Evolutionary conservation across 1,140 invertebrate genomes (phyloP), one percentile per base, ranked within the genome.

Genomic region (Popillia japonica): DNA sequence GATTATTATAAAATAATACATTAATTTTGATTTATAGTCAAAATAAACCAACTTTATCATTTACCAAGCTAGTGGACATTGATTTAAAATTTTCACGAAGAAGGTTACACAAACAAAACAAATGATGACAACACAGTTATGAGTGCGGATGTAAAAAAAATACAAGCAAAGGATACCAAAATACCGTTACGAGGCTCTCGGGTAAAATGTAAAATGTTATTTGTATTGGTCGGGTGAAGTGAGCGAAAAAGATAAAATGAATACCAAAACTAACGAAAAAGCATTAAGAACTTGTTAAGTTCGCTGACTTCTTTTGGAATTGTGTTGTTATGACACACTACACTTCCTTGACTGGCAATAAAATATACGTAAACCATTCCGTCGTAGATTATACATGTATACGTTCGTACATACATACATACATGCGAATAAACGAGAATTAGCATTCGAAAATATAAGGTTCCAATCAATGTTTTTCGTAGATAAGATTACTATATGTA

Each of bases 401-500:
- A 61, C 14, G 7, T 42, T 10, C 44, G 11, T 48, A 48, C 17
- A 17, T 55, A 4, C 27, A 34, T 1, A 34, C 10, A 48, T 48
- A 48, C 6, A 48, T 48, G 44, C 44, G n/a, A 14, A 48, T 14
- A 48, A 2, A 10, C 8, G 27, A 68, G 27, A 14, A 68, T 68
- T 68, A 27, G 22, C 22, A 68, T 68, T 27, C 10, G 22, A 27
- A 68, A 11, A 27, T 68, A 27, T 9, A 23, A 6, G 11, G 17
- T 68, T 27, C 17, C 8, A 68, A 55, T 68, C 9, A 68, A 68
- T 68, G 27, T 8, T 23, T 68, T 68, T 27, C 61, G 61, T 68
- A 68, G 61, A 68, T 68, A 68, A 68, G 20, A 22, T 68, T 68
- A 68, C 22, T 68, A 68, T n/a, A n/a, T n/a, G n/a, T n/a, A n/a